Conservation (phyloP, 2,113 vertebrate species). For the Odontesthes bonariensis region DNA sequence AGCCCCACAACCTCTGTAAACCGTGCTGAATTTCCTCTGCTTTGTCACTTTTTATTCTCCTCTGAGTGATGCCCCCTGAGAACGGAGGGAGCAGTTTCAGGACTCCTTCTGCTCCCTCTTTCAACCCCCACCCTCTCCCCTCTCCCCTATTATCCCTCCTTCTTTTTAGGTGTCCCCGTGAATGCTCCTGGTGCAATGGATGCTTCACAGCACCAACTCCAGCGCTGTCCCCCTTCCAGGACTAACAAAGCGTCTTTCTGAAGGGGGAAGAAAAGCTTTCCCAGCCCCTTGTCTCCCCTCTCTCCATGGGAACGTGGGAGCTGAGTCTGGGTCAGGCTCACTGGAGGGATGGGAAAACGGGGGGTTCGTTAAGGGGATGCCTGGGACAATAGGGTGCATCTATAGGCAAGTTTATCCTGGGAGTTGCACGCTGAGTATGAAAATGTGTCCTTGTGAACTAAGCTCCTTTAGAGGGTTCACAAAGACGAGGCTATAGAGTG, state of each 20-base stretch:
- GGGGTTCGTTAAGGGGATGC: conserved; percentile 58
- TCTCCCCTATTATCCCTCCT: conserved; percentile 68
- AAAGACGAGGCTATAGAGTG: conserved; percentile 56
- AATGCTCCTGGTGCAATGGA: conserved; percentile 84
- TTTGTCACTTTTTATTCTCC: conserved; percentile 70
- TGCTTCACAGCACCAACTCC: conserved; percentile 84
- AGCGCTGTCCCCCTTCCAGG: conserved; percentile 91
- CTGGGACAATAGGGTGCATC: conserved; percentile 76
- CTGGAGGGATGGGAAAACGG: conserved; percentile 84
- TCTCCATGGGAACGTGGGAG: conserved; percentile 92
- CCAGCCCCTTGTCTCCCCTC: conserved; percentile 86
- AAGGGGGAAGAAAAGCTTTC: conserved; percentile 88
- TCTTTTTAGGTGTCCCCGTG: conserved; percentile 84
- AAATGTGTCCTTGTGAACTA: conserved; percentile 66
- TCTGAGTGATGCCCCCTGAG: conserved; percentile 75
- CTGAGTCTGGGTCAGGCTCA: conserved; percentile 88
- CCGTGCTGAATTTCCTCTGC: conserved; percentile 40
- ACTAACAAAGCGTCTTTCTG: conserved; percentile 98
- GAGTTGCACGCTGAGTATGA: conserved; percentile 64
- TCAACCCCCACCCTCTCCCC: conserved; percentile 12
- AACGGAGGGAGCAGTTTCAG: conserved; percentile 63
- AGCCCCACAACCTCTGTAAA: conserved; percentile 9
- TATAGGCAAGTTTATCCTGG: conserved; percentile 66
- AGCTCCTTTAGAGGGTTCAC: conserved; percentile 48
- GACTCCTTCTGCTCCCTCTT: conserved; percentile 60